phyloP scores from a whole-genome alignment of 2,888 invertebrate genomes.

The Drosophila imparisetae region DNA sequence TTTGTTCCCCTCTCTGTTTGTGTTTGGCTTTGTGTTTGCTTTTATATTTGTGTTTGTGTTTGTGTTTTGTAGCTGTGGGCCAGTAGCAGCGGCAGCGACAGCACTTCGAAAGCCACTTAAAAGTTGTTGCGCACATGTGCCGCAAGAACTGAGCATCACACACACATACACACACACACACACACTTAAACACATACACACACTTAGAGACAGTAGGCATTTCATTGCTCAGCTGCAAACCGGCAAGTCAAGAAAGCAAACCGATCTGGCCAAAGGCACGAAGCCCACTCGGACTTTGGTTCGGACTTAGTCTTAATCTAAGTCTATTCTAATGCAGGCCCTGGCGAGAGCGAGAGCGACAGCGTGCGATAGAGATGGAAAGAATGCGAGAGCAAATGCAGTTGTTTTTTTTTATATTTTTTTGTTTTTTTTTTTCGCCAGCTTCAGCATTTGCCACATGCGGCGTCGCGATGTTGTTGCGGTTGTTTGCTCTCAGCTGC shows the following conservation, averaged over 20 bases:
- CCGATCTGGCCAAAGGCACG: slow-evolving; percentile 51
- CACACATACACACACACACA: slow-evolving; percentile 34
- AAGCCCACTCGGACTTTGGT: slow-evolving; percentile 65
- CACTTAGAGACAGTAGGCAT: slow-evolving; percentile 4
- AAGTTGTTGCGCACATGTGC: slow-evolving; percentile 71
- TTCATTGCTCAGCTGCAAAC: slow-evolving; percentile 58
- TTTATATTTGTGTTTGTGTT: slow-evolving; percentile 31
- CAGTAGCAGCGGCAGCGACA: slow-evolving; percentile 54
- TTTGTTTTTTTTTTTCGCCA: slow-evolving; percentile 9
- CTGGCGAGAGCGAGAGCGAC: slow-evolving; percentile 31
- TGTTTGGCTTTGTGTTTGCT: slow-evolving; percentile 34
- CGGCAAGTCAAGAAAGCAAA: slow-evolving; percentile 67
- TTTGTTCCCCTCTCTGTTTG: slow-evolving; percentile 17
- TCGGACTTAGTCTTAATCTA: slow-evolving; percentile 73
- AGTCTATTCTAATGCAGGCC: slow-evolving; percentile 77
- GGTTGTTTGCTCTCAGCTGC: slow-evolving; percentile 56
- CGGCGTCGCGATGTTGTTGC: slow-evolving; percentile 58
- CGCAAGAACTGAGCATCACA: slow-evolving; percentile 63
- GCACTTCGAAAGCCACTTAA: slow-evolving; percentile 72
- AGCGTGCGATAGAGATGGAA: slow-evolving; percentile 20
- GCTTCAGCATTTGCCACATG: slow-evolving; percentile 76
- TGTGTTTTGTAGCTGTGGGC: slow-evolving; percentile 37
- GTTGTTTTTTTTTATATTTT: slow-evolving; percentile 1
- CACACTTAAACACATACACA: background rate
- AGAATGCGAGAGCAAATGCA: slow-evolving; percentile 36